Evolutionary conservation across 2,888 invertebrate species (phyloP).

Genomic region (Acanthopleura granulata): DNA sequence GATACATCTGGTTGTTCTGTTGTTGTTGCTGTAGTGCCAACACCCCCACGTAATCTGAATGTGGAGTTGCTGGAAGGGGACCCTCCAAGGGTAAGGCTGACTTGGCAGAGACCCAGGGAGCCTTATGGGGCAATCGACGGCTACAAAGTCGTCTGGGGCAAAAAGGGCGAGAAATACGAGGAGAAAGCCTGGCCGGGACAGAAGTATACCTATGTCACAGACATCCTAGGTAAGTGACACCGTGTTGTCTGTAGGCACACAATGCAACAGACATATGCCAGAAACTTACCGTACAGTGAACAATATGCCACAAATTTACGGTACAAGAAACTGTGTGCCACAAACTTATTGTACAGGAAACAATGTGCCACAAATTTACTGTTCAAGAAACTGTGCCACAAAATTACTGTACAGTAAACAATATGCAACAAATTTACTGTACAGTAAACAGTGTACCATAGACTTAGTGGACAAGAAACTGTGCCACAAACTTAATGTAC

Average conservation of each 20-base stretch:
- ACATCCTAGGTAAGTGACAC: constrained; percentile 21
- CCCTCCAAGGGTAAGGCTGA: constrained; percentile 89
- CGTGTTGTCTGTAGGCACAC: background rate
- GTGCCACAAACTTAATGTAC: no score
- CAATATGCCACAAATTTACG: no score
- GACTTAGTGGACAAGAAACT: no score
- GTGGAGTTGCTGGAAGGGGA: constrained; percentile 85
- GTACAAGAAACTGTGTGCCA: no score
- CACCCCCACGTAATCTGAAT: constrained; percentile 69
- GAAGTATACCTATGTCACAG: constrained; percentile 22
- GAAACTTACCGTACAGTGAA: no score
- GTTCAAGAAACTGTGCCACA: no score
- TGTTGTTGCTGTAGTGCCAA: constrained; percentile 68
- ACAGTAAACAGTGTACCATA: no score
- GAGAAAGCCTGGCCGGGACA: constrained; percentile 47
- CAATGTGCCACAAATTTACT: no score
- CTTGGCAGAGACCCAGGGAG: constrained; percentile 91
- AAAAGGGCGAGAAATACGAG: constrained; percentile 51
- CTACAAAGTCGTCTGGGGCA: constrained; percentile 60
- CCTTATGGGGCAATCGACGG: constrained; percentile 82
- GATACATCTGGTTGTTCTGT: constrained; percentile 8
- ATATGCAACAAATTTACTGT: no score
- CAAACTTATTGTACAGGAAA: no score
- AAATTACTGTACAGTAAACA: no score
- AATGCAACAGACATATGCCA: no score